phyloP scores from a whole-genome alignment of 2,888 invertebrate genomes.

The Ennomos erosarius region DNA sequence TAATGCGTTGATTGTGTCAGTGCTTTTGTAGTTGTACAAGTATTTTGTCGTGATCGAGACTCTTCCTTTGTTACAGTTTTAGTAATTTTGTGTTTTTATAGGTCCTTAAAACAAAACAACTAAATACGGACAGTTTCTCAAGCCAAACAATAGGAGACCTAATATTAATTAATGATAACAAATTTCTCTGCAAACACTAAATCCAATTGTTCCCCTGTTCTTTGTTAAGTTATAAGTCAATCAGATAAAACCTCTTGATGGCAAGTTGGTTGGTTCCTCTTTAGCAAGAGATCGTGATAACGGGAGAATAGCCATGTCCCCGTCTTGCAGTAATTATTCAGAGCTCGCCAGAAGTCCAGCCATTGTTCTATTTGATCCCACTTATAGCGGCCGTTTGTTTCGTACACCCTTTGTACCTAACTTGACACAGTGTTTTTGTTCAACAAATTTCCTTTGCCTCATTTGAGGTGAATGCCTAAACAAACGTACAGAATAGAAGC shows the following conservation, averaged over 20 bases:
- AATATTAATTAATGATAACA: slow-evolving; percentile 31
- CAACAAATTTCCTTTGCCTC: slow-evolving; percentile 35
- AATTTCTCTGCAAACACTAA: slow-evolving; percentile 30
- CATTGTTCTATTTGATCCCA: slow-evolving; percentile 53
- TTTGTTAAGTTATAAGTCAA: slow-evolving; percentile 40
- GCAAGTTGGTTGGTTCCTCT: slow-evolving; percentile 36
- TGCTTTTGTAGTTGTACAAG: no score
- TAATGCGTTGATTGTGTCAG: no score
- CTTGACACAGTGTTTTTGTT: slow-evolving; percentile 41
- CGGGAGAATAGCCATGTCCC: slow-evolving; percentile 41
- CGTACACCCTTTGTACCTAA: slow-evolving; percentile 36
- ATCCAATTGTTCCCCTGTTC: slow-evolving; percentile 37
- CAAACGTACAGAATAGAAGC: slow-evolving; percentile 26
- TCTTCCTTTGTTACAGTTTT: no score
- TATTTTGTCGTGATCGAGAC: no score
- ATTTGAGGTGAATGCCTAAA: slow-evolving; percentile 37
- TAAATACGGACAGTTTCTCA: slow-evolving; percentile 7
- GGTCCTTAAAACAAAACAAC: no score
- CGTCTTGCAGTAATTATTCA: slow-evolving; percentile 57
- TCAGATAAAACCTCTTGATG: slow-evolving; percentile 38
- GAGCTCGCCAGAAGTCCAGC: slow-evolving; percentile 45
- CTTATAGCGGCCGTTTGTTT: slow-evolving; percentile 47
- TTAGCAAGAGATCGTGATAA: slow-evolving; percentile 44
- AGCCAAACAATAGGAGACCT: slow-evolving; percentile 14
- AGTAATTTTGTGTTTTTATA: background rate